Evolutionary conservation across 2,888 invertebrate species (phyloP), one percentile per base, ranked within the genome.

Genomic region (Nomada hirtipes): DNA sequence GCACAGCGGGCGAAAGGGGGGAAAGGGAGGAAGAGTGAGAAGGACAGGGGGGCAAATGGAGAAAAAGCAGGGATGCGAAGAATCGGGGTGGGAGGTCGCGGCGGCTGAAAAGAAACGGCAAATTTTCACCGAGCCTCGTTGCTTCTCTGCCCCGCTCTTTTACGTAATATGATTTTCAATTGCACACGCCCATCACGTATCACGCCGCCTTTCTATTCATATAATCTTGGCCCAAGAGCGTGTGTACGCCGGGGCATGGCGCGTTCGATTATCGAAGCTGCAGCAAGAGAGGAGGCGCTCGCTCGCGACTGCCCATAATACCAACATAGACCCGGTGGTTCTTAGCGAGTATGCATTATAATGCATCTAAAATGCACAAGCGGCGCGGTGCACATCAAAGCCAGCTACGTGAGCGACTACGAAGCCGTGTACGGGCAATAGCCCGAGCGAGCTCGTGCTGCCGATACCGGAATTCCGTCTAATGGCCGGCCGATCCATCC

Each of bases 311-410:
- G 76, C 75, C 84, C 84, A 86, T 89, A 90, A 91, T 92, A 88
- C 90, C 89, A 91, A 91, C 88, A 90, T 87, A 89, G 77, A 82
- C 79, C 60, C 76, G n/a, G 20, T 26, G 79, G 76, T 87, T 88
- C 86, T 88, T 88, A 83, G 88, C 84, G 89, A 88, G 88, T 88
- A 88, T 89, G 91, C 91, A 92, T 92, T 92, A 92, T 92, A 92
- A 92, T 92, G 92, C 91, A 92, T 90, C 91, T 84, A 89, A 91
- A 89, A 91, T 92, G 90, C 91, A 71, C 47, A n/a, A 89, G 82
- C 85, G 86, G 82, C 80, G 92, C 92, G 92, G 92, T 91, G 85
- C 81, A 91, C 91, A 91, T 93, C 92, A 93, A 93, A 93, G 92
- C 86, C 65, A 59, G 23, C 86, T 91, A 92, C 92, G 89, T 89